A percentile compares a stretch with the other conserved stretches of the same genome.
These are phyloP conservation scores for Pseudorasbora parva DNA, from an alignment of 2,113 vertebrate species.

Conservation along the genomic window DNA sequence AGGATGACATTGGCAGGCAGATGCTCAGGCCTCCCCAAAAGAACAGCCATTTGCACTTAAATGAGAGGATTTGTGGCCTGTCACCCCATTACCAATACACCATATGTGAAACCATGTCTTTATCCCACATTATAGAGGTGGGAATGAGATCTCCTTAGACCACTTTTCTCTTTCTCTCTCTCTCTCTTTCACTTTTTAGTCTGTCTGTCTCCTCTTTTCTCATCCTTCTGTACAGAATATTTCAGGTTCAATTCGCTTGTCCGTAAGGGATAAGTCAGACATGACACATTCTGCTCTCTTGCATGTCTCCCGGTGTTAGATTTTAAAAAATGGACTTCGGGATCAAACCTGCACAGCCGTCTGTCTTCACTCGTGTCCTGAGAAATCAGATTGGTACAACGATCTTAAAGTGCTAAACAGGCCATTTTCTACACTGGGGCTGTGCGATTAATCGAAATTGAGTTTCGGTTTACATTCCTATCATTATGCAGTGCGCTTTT, in stretches of 20 bases:
- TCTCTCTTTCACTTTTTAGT: not conserved
- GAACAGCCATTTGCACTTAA: constrained; percentile 93
- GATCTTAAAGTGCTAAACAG: not conserved
- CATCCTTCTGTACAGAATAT: constrained; percentile 17
- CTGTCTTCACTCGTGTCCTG: not conserved
- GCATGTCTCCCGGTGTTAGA: constrained; percentile 53
- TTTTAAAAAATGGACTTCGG: constrained; percentile 53
- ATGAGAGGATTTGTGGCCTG: constrained; percentile 92
- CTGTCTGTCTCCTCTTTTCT: not conserved
- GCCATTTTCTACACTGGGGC: not conserved
- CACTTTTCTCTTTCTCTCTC: constrained; percentile 76
- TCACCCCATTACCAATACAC: constrained; percentile 88
- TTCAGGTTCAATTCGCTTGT: constrained; percentile 44
- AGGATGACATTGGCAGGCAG: constrained; percentile 71
- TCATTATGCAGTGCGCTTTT: no score
- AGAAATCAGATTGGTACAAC: not conserved
- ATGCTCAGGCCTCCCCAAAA: constrained; percentile 71
- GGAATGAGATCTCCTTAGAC: constrained; percentile 89
- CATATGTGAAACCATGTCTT: constrained; percentile 92
- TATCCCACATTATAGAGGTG: constrained; percentile 89
- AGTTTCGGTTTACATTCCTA: no score
- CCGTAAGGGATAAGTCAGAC: constrained; percentile 50
- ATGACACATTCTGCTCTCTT: constrained; percentile 55
- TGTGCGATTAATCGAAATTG: no score
- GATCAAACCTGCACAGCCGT: not conserved